Conservation (phyloP, 2,797 vertebrate genomes). For the Furcifer pardalis region DNA sequence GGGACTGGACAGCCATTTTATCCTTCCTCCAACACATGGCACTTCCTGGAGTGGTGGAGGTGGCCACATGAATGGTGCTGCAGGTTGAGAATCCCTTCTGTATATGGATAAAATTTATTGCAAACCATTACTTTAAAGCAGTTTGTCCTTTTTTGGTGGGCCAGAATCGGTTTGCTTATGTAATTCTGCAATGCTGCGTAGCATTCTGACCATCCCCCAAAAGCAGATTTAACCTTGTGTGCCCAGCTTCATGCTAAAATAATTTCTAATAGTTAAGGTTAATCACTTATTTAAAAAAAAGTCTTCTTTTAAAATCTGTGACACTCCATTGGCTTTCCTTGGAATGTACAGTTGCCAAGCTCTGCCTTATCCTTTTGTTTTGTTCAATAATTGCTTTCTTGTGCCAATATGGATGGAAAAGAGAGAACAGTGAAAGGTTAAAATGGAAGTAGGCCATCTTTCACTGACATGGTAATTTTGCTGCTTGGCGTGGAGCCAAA, state of each 20-base stretch:
- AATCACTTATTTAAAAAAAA: constrained; percentile 47
- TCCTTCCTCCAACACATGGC: no score
- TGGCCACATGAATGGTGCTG: no score
- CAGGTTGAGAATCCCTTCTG: no score
- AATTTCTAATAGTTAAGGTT: constrained; percentile 50
- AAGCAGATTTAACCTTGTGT: no score
- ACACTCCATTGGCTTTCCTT: constrained; percentile 46
- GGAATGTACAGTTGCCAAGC: constrained; percentile 45
- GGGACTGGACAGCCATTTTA: no score
- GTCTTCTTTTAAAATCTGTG: constrained; percentile 49
- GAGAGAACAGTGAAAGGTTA: constrained; percentile 72
- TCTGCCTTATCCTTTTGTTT: constrained; percentile 61
- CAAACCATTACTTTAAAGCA: neutral
- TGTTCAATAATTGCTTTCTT: constrained; percentile 58
- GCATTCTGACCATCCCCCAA: no score
- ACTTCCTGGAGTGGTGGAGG: no score
- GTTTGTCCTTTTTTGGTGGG: neutral
- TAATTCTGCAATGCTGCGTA: no score
- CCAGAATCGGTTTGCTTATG: no score
- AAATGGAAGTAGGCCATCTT: constrained; percentile 72
- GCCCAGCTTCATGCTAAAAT: constrained; percentile 55
- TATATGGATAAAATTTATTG: neutral
- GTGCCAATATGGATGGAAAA: constrained; percentile 68
- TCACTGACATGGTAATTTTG: constrained; percentile 69
- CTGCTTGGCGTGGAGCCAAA: constrained; percentile 69